phyloP scores from a whole-genome alignment of 2,113 vertebrate species.

The Paralichthys olivaceus region DNA sequence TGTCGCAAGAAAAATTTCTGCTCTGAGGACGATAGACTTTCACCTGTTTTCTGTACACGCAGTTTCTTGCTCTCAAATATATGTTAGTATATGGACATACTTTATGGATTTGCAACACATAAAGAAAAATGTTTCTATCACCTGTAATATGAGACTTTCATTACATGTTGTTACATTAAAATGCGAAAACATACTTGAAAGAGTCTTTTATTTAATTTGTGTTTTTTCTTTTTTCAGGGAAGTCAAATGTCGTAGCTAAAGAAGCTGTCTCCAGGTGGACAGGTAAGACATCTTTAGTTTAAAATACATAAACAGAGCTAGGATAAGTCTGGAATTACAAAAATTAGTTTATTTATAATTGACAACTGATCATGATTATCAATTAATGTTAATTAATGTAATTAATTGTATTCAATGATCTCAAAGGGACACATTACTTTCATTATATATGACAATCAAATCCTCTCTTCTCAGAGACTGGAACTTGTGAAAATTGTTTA shows the following conservation, averaged over 20 bases:
- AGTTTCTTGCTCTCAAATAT: background rate
- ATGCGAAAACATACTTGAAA: background rate
- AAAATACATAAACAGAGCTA: background rate
- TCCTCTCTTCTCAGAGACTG: background rate
- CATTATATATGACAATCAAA: background rate
- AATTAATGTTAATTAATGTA: background rate
- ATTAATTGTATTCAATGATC: too few relatives aligned
- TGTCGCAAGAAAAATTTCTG: too few relatives aligned
- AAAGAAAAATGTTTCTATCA: background rate
- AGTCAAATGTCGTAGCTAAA: conserved; percentile 89
- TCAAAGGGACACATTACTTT: background rate
- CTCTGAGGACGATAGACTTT: too few relatives aligned
- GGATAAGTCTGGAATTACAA: background rate
- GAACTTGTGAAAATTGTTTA: background rate
- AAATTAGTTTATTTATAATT: background rate
- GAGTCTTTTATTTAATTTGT: background rate
- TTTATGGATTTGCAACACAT: conserved; percentile 1
- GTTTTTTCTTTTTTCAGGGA: conserved; percentile 84
- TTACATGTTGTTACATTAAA: too few relatives aligned
- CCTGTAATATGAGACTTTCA: background rate
- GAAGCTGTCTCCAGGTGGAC: conserved; percentile 97
- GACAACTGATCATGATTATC: background rate
- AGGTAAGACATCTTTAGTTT: conserved; percentile 80
- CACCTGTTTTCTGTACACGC: background rate
- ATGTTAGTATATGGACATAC: background rate